Percentiles rank a stretch among this genome's conserved stretches.
phyloP scores from a whole-genome alignment of 1,140 invertebrate genomes.

The Drosophila watanabei region DNA sequence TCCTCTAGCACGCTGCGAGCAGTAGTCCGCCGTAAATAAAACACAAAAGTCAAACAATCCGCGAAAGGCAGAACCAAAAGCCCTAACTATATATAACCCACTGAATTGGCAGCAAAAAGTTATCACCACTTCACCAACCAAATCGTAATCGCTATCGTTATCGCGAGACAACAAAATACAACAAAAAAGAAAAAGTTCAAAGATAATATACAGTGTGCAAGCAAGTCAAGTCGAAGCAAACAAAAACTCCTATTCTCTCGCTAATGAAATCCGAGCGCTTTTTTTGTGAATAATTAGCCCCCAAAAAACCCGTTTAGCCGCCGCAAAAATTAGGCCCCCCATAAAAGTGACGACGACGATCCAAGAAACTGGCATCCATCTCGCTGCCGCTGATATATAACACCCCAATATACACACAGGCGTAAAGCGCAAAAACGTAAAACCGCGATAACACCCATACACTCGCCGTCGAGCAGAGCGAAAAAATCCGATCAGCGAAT shows the following conservation, averaged over 20 bases:
- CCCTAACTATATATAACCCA: constrained; percentile 20
- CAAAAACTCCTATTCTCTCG: constrained; percentile 28
- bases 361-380: constrained; percentile 37
- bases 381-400: constrained; percentile 46
- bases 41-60: not conserved
- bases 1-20: constrained; percentile 63
- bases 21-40: constrained; percentile 30
- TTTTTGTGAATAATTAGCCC: constrained; percentile 62
- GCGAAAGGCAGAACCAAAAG: constrained; percentile 13
- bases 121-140: constrained; percentile 20
- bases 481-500: constrained; percentile 57
- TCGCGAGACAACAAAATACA: constrained; percentile 22
- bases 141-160: constrained; percentile 30
- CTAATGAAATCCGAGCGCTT: constrained; percentile 50
- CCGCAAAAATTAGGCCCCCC: constrained; percentile 45
- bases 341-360: constrained; percentile 42
- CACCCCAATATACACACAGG: constrained; percentile 42
- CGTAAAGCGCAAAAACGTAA: constrained; percentile 13
- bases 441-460: constrained; percentile 65
- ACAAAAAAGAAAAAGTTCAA: constrained; percentile 17
- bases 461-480: constrained; percentile 3
- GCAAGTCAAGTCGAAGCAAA: constrained; percentile 43
- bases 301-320: constrained; percentile 60
- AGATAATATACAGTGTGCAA: constrained; percentile 29
- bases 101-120: constrained; percentile 36